These are phyloP conservation scores for Scomberomorus guttatus DNA, from an alignment of 2,797 vertebrate species.

Conservation along the genomic window DNA sequence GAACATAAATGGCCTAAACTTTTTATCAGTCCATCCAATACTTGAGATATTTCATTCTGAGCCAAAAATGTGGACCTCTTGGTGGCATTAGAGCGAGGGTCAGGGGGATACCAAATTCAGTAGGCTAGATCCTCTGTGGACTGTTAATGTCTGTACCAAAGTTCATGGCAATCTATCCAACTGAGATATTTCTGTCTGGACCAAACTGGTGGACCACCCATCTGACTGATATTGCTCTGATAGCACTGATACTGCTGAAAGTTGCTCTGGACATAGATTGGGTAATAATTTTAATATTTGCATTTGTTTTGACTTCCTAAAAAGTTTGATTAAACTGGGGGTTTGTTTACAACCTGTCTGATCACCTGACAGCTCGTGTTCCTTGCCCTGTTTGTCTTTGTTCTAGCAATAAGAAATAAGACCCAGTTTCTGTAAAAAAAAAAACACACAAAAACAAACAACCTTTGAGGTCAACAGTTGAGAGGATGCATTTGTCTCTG, in stretches of 20 bases:
- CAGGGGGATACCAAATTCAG: background rate
- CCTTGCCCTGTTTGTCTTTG: background rate
- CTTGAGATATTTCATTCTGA: too few relatives aligned
- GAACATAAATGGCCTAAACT: too few relatives aligned
- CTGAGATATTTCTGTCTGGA: background rate
- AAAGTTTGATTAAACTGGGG: background rate
- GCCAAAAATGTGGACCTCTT: too few relatives aligned
- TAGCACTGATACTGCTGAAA: too few relatives aligned
- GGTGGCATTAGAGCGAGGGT: too few relatives aligned
- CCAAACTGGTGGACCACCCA: too few relatives aligned
- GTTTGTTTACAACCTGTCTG: background rate
- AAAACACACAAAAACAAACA: background rate
- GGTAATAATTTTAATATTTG: background rate
- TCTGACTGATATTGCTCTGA: too few relatives aligned
- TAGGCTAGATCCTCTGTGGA: background rate
- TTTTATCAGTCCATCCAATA: too few relatives aligned
- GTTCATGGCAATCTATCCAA: background rate
- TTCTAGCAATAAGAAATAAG: background rate
- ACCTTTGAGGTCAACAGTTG: background rate
- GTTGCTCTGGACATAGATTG: background rate
- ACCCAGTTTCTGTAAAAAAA: background rate
- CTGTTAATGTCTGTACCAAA: background rate
- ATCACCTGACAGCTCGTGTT: background rate
- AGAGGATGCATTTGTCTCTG: slow-evolving; percentile 16
- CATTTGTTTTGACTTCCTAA: background rate